A percentile compares a stretch with the other conserved stretches of the same genome.
Evolutionary conservation across 2,888 invertebrate genomes (phyloP).

Genomic region (Crepidodera aurea): DNA sequence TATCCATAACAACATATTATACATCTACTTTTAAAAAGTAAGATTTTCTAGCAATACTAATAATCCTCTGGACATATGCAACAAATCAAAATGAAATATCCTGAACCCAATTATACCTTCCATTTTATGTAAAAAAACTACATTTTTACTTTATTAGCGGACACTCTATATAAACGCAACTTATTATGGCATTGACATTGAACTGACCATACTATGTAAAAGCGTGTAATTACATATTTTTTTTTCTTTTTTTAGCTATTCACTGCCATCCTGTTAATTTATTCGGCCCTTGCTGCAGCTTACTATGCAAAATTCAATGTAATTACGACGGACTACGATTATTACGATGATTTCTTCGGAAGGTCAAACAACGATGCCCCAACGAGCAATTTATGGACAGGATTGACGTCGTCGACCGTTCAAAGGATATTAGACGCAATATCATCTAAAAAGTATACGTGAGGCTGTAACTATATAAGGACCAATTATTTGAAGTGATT

Average conservation of each 20-base stretch:
- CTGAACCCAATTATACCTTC: no score
- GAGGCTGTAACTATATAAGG: constrained; percentile 30
- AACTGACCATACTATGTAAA: background rate
- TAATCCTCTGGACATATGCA: no score
- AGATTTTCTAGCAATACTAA: no score
- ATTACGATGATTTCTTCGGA: constrained; percentile 73
- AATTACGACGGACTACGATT: constrained; percentile 77
- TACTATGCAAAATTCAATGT: constrained; percentile 90
- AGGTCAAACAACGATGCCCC: constrained; percentile 65
- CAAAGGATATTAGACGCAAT: constrained; percentile 73
- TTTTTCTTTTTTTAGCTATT: constrained; percentile 69
- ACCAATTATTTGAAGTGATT: background rate
- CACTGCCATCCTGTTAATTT: constrained; percentile 80
- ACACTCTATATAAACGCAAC: no score
- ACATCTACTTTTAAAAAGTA: no score
- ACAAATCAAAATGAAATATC: no score
- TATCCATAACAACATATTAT: no score
- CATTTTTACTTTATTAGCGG: no score
- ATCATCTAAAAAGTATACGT: constrained; percentile 62
- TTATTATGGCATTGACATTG: background rate
- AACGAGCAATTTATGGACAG: constrained; percentile 60
- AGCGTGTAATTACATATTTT: background rate
- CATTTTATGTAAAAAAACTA: no score
- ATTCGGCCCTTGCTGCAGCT: constrained; percentile 86
- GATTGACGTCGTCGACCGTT: constrained; percentile 70